Base-by-base conservation (phyloP, 2,888 invertebrate genomes). In the Timema podura region DNA sequence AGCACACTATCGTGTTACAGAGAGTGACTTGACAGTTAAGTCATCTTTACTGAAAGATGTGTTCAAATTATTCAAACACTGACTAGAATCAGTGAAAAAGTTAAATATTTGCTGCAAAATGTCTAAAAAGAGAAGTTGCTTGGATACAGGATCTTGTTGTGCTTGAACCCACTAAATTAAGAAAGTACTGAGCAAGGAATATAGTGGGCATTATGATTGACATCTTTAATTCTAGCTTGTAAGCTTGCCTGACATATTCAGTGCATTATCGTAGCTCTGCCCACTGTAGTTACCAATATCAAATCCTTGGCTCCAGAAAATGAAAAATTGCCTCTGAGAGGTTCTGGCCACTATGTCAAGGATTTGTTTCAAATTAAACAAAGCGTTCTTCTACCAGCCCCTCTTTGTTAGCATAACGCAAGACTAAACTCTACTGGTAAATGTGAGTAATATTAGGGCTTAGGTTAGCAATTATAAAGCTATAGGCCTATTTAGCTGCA, bases 351-450 rank as follows among this genome's bases (percentile, higher is more conserved):
- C 66, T 30, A 67, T 59, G 44, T 59, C 57, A 54, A 67, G 44
- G 59, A 69, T 57, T 61, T 64, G 64, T 51, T 71, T 64, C 71
- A 64, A 71, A 71, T 64, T 45, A 54, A 70, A 66, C 68, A 57
- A 71, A 65, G 57, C 57, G 48, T 16, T 30, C 67, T 10, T 70
- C 54, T 44, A 0, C 66, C 44, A 48, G 47, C n/a, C 8, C 44
- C 16, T n/a, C 44, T 51, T 64, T 61, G 16, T 54, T 68, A 45
- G n/a, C 15, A 57, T 13, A 57, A n/a, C 47, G 16, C 65, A 68
- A 49, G 11, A 68, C 65, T 10, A n/a, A 68, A 8, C 45, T 54
- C 66, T 57, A 68, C 65, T 69, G 65, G 11, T 59, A 57, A 65
- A 48, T 65, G 51, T 54, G 49, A 59, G 57, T 15, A 57, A 57